Evolutionary conservation across 2,797 vertebrate species (phyloP).

Genomic region (Cetoscarus ocellatus): DNA sequence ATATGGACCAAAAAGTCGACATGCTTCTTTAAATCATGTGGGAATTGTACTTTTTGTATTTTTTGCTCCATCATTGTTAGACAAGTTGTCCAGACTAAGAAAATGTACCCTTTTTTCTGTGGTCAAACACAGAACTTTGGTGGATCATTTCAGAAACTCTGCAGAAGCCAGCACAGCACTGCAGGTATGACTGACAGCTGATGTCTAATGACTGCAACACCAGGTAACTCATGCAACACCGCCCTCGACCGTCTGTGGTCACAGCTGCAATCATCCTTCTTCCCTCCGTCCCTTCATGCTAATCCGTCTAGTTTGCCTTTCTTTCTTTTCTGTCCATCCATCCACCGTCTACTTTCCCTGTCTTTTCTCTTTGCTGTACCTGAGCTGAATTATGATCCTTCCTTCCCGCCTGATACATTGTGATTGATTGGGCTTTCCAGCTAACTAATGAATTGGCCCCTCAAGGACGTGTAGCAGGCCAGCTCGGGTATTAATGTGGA

Average conservation of each 20-base stretch:
- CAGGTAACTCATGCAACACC: slow-evolving; percentile 18
- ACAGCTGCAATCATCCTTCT: slow-evolving; percentile 54
- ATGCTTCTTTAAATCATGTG: too few species aligned
- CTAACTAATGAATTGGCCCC: slow-evolving; percentile 81
- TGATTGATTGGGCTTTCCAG: slow-evolving; percentile 76
- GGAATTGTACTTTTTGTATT: too few species aligned
- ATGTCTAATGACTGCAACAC: slow-evolving; percentile 41
- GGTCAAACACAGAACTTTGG: background rate
- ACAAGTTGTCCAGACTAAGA: too few species aligned
- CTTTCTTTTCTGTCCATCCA: slow-evolving; percentile 45
- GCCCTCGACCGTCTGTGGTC: slow-evolving; percentile 25
- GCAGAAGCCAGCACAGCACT: background rate
- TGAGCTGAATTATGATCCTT: slow-evolving; percentile 72
- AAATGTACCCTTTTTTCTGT: too few species aligned
- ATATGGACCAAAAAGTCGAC: too few species aligned
- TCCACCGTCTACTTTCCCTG: slow-evolving; percentile 48
- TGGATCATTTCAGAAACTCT: background rate
- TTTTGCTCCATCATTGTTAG: too few species aligned
- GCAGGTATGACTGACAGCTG: slow-evolving; percentile 16
- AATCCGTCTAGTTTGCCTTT: slow-evolving; percentile 55
- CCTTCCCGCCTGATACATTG: slow-evolving; percentile 55
- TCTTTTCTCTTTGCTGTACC: slow-evolving; percentile 58
- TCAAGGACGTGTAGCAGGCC: slow-evolving; percentile 70
- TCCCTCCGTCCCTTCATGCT: slow-evolving; percentile 29
- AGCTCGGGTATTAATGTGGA: slow-evolving; percentile 67